phyloP scores from a whole-genome alignment of 2,888 invertebrate genomes.

The Agrilus cyanescens region DNA sequence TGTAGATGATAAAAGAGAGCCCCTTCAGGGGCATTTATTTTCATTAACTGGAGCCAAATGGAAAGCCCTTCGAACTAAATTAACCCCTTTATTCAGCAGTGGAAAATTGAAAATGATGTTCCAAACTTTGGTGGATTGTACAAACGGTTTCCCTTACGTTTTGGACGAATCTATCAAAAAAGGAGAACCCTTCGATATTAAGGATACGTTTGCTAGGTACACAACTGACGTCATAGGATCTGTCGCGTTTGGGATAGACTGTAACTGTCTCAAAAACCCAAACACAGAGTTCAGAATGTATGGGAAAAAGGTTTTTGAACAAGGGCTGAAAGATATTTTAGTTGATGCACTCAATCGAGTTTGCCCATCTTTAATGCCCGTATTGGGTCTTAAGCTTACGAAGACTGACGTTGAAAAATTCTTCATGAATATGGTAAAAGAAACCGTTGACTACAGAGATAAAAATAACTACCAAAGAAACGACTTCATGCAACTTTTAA shows the following conservation, averaged over 20 bases:
- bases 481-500: too few relatives aligned
- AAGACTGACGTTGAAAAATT: too few relatives aligned
- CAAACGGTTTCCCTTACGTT: slow-evolving; percentile 4
- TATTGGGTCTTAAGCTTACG: too few relatives aligned
- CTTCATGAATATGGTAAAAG: too few relatives aligned
- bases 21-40: slow-evolving; percentile 44
- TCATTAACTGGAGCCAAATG: slow-evolving; percentile 16
- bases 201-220: slow-evolving; percentile 40
- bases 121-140: slow-evolving; percentile 6
- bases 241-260: slow-evolving; percentile 48
- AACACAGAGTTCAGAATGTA: slow-evolving; percentile 41
- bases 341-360: too few relatives aligned
- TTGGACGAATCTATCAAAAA: slow-evolving; percentile 1
- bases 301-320: too few relatives aligned
- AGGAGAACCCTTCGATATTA: slow-evolving; percentile 10
- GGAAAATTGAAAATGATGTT: slow-evolving; percentile 14
- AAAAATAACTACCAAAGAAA: too few relatives aligned
- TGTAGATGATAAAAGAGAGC: slow-evolving; percentile 43
- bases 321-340: too few relatives aligned
- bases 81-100: slow-evolving; percentile 13
- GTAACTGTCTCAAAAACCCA: slow-evolving; percentile 41
- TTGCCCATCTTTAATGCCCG: too few relatives aligned
- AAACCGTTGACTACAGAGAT: too few relatives aligned
- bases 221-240: slow-evolving; percentile 46
- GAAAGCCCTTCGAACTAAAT: slow-evolving; percentile 6